A percentile compares a stretch with the other conserved stretches of the same genome.
These are phyloP conservation scores for Argyresthia goedartella DNA, from an alignment of 2,888 invertebrate genomes.

Conservation along the genomic window DNA sequence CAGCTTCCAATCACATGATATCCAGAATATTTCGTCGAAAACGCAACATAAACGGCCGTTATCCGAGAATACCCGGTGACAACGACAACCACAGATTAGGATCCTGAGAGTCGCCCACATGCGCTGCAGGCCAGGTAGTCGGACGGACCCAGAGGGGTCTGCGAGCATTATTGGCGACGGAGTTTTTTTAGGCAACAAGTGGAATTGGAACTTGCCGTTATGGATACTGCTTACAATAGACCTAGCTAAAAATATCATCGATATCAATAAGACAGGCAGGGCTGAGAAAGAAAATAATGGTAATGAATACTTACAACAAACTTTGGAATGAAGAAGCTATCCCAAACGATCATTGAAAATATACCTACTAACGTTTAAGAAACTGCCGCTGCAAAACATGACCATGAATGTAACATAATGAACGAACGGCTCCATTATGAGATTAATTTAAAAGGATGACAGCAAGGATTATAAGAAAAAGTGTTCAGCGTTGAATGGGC, in stretches of 20 bases:
- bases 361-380: no score
- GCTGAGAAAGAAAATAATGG: neutral
- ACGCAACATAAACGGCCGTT: neutral
- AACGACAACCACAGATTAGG: constrained; percentile 19
- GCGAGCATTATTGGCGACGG: neutral
- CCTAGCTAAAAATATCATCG: no score
- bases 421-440: constrained; percentile 10
- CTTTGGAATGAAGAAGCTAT: no score
- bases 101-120: constrained; percentile 47
- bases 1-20: no score
- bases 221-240: neutral
- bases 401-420: constrained; percentile 7
- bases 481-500: constrained; percentile 20
- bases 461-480: constrained; percentile 10
- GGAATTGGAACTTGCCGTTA: neutral
- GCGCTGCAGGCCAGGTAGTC: constrained; percentile 41
- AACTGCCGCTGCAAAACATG: constrained; percentile 2
- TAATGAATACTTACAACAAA: neutral
- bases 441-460: constrained; percentile 17
- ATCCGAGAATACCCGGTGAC: constrained; percentile 6
- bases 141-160: neutral
- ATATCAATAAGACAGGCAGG: neutral
- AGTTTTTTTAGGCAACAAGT: neutral
- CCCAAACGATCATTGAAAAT: no score
- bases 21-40: no score